Percentiles rank a stretch among this genome's conserved stretches.
These are phyloP conservation scores for Chiridota heheva DNA, from an alignment of 35 echinoderm and acorn worm species.

Conservation along the genomic window DNA sequence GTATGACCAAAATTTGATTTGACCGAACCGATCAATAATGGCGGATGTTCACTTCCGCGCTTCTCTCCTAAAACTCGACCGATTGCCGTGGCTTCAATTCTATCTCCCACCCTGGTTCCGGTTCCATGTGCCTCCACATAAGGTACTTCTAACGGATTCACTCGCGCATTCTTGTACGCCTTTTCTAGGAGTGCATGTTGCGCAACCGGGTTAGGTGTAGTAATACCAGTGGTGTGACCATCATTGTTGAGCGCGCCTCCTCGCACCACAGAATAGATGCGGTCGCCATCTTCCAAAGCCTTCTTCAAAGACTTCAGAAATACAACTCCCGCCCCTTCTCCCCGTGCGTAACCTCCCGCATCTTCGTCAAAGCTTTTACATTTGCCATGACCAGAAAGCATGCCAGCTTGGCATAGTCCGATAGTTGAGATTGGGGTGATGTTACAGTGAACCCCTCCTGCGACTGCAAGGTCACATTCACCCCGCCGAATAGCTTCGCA, in stretches of 20 bases:
- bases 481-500: conserved; percentile 20
- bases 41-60: conserved; percentile 12
- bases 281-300: conserved; percentile 36
- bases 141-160: conserved; percentile 25
- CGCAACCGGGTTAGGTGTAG: conserved; percentile 26
- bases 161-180: conserved; percentile 21
- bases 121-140: conserved; percentile 56
- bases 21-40: conserved; percentile 63
- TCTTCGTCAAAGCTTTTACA: conserved; percentile 55
- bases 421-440: conserved; percentile 15
- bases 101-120: conserved; percentile 42
- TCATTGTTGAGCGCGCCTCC: conserved; percentile 49
- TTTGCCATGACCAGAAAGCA: conserved; percentile 44
- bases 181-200: conserved; percentile 1
- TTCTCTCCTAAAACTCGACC: conserved; percentile 1
- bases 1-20: conserved; percentile 67
- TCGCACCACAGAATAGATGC: conserved; percentile 44
- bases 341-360: conserved; percentile 39
- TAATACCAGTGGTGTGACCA: conserved; percentile 44
- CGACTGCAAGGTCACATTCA: conserved; percentile 49
- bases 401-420: conserved; percentile 47
- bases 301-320: conserved; percentile 39
- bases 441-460: conserved; percentile 61
- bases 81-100: conserved; percentile 33
- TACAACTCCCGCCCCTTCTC: conserved; percentile 50